Conservation (phyloP, 2,113 vertebrate species). For the Sarotherodon lohbergeri region DNA sequence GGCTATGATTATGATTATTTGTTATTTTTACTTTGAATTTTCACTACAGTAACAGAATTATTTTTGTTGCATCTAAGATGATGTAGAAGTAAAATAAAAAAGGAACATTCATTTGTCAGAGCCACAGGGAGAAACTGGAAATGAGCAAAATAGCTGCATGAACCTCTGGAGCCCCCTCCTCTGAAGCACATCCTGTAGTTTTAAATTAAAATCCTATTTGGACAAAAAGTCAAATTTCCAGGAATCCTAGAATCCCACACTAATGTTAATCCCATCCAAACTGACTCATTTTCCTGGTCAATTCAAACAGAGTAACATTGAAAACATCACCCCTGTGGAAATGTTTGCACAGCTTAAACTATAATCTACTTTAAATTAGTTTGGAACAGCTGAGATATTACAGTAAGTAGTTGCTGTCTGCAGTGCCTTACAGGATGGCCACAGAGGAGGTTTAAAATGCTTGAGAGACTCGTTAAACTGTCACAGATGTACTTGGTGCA, state of each 20-base stretch:
- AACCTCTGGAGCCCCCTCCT: neutral
- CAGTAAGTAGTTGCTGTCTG: neutral
- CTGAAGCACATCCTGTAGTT: neutral
- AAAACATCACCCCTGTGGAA: neutral
- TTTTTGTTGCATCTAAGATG: neutral
- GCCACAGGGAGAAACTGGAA: neutral
- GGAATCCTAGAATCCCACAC: neutral
- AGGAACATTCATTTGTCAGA: neutral
- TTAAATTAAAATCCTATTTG: neutral
- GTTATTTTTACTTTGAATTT: neutral
- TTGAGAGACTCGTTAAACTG: neutral
- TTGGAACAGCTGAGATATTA: neutral
- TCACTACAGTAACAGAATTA: neutral
- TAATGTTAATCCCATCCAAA: neutral
- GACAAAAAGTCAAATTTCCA: neutral
- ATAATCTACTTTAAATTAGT: neutral
- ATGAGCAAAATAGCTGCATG: neutral
- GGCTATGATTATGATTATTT: neutral
- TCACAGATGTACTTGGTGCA: neutral
- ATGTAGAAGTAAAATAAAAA: neutral
- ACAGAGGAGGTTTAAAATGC: neutral
- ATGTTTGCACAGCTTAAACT: neutral
- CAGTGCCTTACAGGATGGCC: neutral
- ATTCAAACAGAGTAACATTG: neutral
- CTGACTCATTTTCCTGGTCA: rapidly evolving